These are phyloP conservation scores for Salvelinus alpinus DNA, from an alignment of 2,113 vertebrate genomes.

Conservation along the genomic window DNA sequence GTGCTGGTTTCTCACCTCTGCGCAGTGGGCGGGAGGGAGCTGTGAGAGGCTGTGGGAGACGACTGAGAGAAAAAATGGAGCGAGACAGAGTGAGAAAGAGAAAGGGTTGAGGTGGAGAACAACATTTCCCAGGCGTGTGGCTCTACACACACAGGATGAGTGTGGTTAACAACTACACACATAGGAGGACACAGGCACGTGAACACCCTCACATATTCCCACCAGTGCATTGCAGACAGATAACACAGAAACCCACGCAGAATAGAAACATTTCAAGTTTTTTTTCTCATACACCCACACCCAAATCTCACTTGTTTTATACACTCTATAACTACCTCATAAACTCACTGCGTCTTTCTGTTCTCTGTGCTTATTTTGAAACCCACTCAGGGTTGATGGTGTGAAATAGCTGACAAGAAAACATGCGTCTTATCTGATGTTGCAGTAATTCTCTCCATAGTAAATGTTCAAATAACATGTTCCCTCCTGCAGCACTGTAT, in stretches of 20 bases:
- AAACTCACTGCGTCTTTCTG: background rate
- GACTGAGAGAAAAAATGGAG: conserved; percentile 37
- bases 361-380: background rate
- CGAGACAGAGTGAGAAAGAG: conserved; percentile 30
- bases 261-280: conserved; percentile 42
- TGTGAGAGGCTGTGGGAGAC: conserved; percentile 14
- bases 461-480: no score
- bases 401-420: background rate
- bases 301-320: background rate
- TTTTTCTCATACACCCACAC: conserved; percentile 54
- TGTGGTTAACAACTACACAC: conserved; percentile 61
- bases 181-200: conserved; percentile 33
- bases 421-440: no score
- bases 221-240: conserved; percentile 47
- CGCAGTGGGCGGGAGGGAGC: conserved; percentile 33
- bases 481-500: no score
- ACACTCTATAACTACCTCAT: background rate
- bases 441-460: no score
- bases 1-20: background rate
- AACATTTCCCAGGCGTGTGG: conserved; percentile 74
- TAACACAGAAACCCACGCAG: conserved; percentile 49
- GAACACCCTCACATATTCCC: conserved; percentile 39
- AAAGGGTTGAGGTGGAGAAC: background rate
- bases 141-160: conserved; percentile 67
- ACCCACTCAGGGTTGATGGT: background rate